Base-by-base conservation (phyloP, 37 sponge, comb jelly and placozoan species). In the Cladorhizidae sp. region DNA sequence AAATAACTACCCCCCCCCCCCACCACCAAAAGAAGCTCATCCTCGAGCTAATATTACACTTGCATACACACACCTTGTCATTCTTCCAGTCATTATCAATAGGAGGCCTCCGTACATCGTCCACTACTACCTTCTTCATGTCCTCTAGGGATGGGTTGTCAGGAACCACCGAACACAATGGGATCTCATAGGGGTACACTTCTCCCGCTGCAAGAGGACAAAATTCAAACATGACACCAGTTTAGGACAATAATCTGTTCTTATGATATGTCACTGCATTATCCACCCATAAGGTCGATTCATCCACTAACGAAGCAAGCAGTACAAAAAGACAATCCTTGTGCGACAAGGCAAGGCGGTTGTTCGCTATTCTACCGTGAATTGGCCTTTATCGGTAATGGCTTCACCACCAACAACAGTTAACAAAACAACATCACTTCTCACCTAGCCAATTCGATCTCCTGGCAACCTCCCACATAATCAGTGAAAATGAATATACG, bases 141-240 rank as follows among this genome's bases (percentile, higher is more conserved):
- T 95, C 95, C 32, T 97, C 98, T 58, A 97, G 69, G 32, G 87
- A 69, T 49, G 99, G 99, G 55, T 98, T 96, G 37, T 85, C 78
- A 2, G 85, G 81, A 8, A 95, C 96, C 40, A 65, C 45, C 14
- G 85, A 62, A 25, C 82, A 63, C 63, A 80, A 98, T 0, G 99
- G 99, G 1, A 93, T 33, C 80, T 90, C 76, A 81, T 98, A 95
- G 2, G 64, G 59, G 35, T 67, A 62, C 80, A 92, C 88, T 51
- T 68, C 64, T 37, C 78, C 73, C 67, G 52, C 17, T 58, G 57
- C 36, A 86, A 9, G 38, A 70, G 62, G n/a, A n/a, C n/a, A n/a
- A n/a, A n/a, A n/a, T n/a, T n/a, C n/a, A n/a, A n/a, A n/a, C n/a
- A n/a, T n/a, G n/a, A n/a, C n/a, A n/a, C n/a, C n/a, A n/a, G n/a